phyloP scores from a whole-genome alignment of 1,140 invertebrate species.

The Ruditapes philippinarum region DNA sequence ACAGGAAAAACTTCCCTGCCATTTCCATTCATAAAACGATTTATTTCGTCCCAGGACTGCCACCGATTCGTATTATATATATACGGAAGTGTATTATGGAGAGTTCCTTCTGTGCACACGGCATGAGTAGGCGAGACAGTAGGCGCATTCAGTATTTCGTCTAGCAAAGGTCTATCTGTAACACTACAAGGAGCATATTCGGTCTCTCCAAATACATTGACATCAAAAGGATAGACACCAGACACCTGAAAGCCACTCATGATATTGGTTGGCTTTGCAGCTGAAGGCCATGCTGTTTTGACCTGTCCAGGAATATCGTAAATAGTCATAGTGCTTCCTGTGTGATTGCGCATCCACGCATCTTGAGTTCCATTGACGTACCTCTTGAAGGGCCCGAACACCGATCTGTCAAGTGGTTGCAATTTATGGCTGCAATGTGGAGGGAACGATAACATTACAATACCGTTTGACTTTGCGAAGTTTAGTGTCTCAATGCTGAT shows the following conservation, averaged over 20 bases:
- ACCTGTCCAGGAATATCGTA: neutral
- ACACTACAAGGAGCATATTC: neutral
- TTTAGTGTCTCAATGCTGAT: slow-evolving; percentile 64
- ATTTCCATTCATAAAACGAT: neutral
- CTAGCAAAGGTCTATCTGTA: neutral
- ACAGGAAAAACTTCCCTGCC: neutral
- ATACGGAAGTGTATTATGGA: neutral
- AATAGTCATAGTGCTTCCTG: neutral
- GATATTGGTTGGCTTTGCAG: neutral
- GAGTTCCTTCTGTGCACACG: neutral
- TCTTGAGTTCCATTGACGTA: neutral
- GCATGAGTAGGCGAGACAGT: neutral
- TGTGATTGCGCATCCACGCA: slow-evolving; percentile 58
- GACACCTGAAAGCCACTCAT: neutral
- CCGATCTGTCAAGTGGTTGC: neutral
- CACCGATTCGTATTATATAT: neutral
- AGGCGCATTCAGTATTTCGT: neutral
- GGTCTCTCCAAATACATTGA: neutral
- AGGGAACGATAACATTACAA: slow-evolving; percentile 71
- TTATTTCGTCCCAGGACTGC: no score
- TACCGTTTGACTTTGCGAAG: slow-evolving; percentile 62
- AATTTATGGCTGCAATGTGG: slow-evolving; percentile 57
- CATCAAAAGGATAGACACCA: neutral
- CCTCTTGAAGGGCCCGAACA: slow-evolving; percentile 84
- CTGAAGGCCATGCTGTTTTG: neutral